These are phyloP conservation scores for Craniophora ligustri DNA, from an alignment of 2,888 invertebrate genomes.

Conservation along the genomic window DNA sequence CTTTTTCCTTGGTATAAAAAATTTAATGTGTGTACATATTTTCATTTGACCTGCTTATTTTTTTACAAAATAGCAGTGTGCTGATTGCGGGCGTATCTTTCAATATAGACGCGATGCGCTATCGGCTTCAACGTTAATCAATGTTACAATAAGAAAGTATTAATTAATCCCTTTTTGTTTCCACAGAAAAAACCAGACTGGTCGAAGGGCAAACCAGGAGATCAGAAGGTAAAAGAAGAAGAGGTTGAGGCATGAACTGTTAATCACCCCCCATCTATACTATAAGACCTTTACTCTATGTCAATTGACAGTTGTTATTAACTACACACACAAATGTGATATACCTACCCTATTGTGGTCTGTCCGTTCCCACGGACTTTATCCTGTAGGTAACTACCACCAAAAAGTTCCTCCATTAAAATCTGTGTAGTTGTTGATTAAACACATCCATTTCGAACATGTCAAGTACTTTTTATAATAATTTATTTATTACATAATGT, in stretches of 20 bases:
- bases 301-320: conserved; percentile 74
- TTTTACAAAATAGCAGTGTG: conserved; percentile 40
- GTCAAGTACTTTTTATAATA: conserved; percentile 75
- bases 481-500: conserved; percentile 83
- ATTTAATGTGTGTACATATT: conserved; percentile 46
- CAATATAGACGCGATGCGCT: conserved; percentile 56
- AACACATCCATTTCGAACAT: conserved; percentile 73
- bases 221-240: conserved; percentile 96
- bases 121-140: conserved; percentile 22
- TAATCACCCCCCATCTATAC: conserved; percentile 71
- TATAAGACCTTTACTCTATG: conserved; percentile 75
- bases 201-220: conserved; percentile 96
- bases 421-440: conserved; percentile 70
- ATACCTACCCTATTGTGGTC: conserved; percentile 60
- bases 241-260: conserved; percentile 94
- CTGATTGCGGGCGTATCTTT: conserved; percentile 46
- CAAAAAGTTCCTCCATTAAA: conserved; percentile 64
- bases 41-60: conserved; percentile 45
- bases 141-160: conserved; percentile 4
- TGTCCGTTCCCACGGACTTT: conserved; percentile 35
- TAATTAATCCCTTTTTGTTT: conserved; percentile 57
- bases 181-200: conserved; percentile 98
- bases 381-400: conserved; percentile 54
- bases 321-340: conserved; percentile 76
- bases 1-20: conserved; percentile 31